phyloP scores from a whole-genome alignment of 2,888 invertebrate species.

The Hirtodrosophila trivittata region DNA sequence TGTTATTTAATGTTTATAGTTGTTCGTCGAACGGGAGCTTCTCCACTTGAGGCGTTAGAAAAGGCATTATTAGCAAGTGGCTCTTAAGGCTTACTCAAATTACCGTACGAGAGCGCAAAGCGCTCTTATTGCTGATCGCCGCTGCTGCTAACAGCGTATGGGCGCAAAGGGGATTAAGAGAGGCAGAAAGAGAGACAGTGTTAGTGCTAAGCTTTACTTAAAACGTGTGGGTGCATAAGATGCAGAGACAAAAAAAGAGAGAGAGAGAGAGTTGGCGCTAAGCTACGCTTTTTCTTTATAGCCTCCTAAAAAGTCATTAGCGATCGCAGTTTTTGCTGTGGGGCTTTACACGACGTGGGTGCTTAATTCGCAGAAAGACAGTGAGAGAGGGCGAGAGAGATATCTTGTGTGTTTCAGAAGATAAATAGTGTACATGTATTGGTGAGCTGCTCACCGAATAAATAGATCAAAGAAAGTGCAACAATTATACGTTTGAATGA shows the following conservation, averaged over 20 bases:
- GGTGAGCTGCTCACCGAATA: too few species aligned
- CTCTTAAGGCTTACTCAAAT: constrained; percentile 30
- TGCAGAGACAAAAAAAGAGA: too few species aligned
- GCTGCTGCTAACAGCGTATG: neutral
- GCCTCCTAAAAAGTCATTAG: too few species aligned
- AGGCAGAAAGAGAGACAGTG: neutral
- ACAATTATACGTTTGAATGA: neutral
- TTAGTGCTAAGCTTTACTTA: constrained; percentile 5
- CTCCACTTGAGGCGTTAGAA: constrained; percentile 37
- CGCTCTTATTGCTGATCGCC: constrained; percentile 21
- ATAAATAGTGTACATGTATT: too few species aligned
- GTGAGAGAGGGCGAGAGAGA: too few species aligned
- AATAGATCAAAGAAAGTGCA: neutral
- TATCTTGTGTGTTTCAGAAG: too few species aligned
- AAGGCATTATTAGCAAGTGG: constrained; percentile 43
- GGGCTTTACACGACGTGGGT: too few species aligned
- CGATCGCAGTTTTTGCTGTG: too few species aligned
- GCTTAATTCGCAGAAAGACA: too few species aligned
- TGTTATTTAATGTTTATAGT: constrained; percentile 69
- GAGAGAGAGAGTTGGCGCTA: too few species aligned
- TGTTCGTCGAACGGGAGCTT: constrained; percentile 47
- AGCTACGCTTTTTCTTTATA: too few species aligned
- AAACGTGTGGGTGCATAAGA: neutral
- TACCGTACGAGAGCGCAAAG: constrained; percentile 12
- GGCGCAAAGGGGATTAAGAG: neutral